Percentiles rank a stretch among this genome's conserved stretches.
These are phyloP conservation scores for Rhinoptilus africanus DNA, from an alignment of 2,113 vertebrate genomes.

Conservation along the genomic window DNA sequence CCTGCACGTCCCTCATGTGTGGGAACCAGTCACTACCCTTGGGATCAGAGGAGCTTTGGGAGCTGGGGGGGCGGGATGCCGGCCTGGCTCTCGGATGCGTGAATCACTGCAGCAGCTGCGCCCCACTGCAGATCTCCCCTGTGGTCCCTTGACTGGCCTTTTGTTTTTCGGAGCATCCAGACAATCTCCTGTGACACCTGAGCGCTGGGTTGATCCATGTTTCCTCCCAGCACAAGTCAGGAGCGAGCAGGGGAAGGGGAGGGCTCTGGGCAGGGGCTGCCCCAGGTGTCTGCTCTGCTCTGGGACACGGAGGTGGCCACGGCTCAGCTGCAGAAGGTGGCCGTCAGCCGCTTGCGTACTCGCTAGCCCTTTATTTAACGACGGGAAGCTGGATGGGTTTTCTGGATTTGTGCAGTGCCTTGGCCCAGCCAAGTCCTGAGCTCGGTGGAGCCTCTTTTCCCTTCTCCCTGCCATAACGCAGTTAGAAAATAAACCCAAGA, in stretches of 20 bases:
- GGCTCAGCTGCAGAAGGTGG: neutral
- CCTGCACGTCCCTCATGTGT: rapidly evolving
- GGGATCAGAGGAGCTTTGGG: neutral
- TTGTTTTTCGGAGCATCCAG: neutral
- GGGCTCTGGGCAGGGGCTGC: neutral
- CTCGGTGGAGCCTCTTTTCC: neutral
- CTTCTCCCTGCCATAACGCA: neutral
- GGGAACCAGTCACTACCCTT: neutral
- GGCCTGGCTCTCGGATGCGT: neutral
- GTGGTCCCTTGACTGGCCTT: rapidly evolving
- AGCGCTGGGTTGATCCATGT: rapidly evolving
- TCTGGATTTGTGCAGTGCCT: neutral
- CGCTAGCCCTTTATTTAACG: neutral
- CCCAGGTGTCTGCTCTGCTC: neutral
- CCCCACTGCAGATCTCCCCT: neutral
- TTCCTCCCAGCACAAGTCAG: too few relatives aligned
- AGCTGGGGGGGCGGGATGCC: neutral
- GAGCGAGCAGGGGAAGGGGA: neutral
- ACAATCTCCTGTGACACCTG: neutral
- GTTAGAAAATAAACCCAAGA: neutral
- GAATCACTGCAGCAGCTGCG: neutral
- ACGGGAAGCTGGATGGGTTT: neutral
- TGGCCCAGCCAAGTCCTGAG: neutral
- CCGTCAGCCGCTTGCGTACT: neutral
- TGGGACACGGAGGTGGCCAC: rapidly evolving